Conservation (phyloP, 1,140 invertebrate species). For the Dendroctonus valens region DNA sequence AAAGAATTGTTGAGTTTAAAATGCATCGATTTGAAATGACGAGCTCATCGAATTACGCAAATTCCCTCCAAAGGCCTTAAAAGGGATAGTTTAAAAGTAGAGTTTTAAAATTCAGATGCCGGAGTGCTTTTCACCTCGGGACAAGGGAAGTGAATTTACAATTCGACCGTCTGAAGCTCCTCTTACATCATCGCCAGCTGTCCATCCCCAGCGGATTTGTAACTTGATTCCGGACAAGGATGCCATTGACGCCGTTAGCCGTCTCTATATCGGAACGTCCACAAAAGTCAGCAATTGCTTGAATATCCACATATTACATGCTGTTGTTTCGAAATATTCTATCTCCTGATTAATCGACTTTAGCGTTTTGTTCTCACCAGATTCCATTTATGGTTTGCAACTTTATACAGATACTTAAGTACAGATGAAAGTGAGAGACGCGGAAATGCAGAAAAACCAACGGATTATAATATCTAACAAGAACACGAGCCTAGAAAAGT, state of each 20-base stretch:
- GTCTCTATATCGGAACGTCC: not conserved
- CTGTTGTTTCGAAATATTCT: no score
- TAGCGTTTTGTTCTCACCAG: no score
- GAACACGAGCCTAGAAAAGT: no score
- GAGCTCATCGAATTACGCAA: slow-evolving; percentile 25
- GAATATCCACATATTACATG: no score
- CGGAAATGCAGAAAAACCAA: no score
- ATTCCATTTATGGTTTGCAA: no score
- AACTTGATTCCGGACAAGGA: slow-evolving; percentile 43
- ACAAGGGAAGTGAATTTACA: slow-evolving; percentile 51
- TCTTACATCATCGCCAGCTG: slow-evolving; percentile 47
- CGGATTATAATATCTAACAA: no score
- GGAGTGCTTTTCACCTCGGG: slow-evolving; percentile 48
- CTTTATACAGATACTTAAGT: no score
- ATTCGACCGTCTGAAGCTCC: slow-evolving; percentile 44
- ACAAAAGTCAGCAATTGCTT: no score
- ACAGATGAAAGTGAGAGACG: no score
- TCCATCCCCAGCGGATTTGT: slow-evolving; percentile 47
- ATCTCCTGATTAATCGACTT: not conserved
- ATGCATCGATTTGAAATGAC: slow-evolving; percentile 1
- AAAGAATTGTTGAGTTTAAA: not conserved
- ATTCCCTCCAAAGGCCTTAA: slow-evolving; percentile 25
- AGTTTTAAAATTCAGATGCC: slow-evolving; percentile 44
- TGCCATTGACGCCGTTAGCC: slow-evolving; percentile 15
- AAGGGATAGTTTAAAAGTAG: slow-evolving; percentile 36